Evolutionary conservation across 2,113 vertebrate genomes (phyloP).

Genomic region (Peucedramus taeniatus): DNA sequence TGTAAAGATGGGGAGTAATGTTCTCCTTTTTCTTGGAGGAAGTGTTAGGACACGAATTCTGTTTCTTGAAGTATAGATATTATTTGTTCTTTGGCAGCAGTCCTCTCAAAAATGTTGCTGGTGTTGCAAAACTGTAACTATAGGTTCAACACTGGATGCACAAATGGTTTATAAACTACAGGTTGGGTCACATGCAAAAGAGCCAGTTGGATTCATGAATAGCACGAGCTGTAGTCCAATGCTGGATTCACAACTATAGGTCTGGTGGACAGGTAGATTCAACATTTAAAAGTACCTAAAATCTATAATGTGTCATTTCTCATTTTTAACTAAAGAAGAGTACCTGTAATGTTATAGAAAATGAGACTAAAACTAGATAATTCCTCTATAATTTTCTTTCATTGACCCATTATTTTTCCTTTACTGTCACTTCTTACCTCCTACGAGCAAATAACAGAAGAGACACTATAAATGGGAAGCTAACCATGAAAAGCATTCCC

Average conservation of each 20-base stretch:
- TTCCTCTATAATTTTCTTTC: not conserved
- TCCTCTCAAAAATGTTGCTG: not conserved
- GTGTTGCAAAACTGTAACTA: not conserved
- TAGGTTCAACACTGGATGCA: not conserved
- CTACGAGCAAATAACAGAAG: not conserved
- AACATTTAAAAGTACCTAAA: not conserved
- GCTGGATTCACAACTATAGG: not conserved
- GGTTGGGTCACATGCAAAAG: not conserved
- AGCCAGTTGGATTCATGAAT: not conserved
- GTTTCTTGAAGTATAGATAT: not conserved
- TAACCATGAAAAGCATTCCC: not conserved
- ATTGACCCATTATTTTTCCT: not conserved
- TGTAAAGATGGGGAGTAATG: not conserved
- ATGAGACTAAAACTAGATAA: not conserved
- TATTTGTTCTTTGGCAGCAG: not conserved
- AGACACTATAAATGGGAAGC: not conserved
- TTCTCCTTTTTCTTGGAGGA: not conserved
- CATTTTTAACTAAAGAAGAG: not conserved
- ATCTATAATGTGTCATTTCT: not conserved
- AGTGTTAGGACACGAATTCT: not conserved
- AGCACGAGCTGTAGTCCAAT: fast-evolving
- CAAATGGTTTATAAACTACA: not conserved
- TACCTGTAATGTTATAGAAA: not conserved
- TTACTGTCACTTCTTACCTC: not conserved
- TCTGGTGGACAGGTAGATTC: not conserved